Percentiles rank a stretch among this genome's conserved stretches.
phyloP scores from a whole-genome alignment of 2,888 invertebrate genomes.

The Apantesis nais region DNA sequence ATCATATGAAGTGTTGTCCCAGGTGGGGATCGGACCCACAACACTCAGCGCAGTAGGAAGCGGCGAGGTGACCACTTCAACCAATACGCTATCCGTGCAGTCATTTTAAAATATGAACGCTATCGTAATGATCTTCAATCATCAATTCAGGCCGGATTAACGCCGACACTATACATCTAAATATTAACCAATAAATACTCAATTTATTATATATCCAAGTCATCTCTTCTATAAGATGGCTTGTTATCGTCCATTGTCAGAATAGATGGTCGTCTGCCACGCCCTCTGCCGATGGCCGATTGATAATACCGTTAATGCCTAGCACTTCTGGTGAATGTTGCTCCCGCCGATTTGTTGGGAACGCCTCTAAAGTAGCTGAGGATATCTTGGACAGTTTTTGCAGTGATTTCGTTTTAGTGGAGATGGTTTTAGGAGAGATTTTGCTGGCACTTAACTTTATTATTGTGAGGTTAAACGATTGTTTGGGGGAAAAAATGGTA shows the following conservation, averaged over 20 bases:
- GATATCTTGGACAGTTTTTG: slow-evolving; percentile 3
- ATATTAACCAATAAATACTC: neutral
- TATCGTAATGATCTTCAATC: no score
- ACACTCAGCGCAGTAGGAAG: no score
- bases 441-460: neutral
- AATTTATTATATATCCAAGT: neutral
- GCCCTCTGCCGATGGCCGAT: slow-evolving; percentile 16
- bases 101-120: no score
- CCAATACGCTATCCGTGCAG: no score
- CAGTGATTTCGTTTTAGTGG: slow-evolving; percentile 2
- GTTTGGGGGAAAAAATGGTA: neutral
- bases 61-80: no score
- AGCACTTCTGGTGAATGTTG: neutral
- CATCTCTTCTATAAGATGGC: slow-evolving; percentile 10
- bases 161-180: neutral
- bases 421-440: neutral
- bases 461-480: neutral
- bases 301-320: slow-evolving; percentile 4
- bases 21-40: no score
- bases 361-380: slow-evolving; percentile 10
- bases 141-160: no score
- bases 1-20: no score
- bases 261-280: slow-evolving; percentile 30
- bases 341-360: slow-evolving; percentile 9
- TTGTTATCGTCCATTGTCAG: slow-evolving; percentile 20